Percentiles rank a stretch among this genome's conserved stretches.
Evolutionary conservation across 2,888 invertebrate genomes (phyloP).

Genomic region (Lasioglossum morio): DNA sequence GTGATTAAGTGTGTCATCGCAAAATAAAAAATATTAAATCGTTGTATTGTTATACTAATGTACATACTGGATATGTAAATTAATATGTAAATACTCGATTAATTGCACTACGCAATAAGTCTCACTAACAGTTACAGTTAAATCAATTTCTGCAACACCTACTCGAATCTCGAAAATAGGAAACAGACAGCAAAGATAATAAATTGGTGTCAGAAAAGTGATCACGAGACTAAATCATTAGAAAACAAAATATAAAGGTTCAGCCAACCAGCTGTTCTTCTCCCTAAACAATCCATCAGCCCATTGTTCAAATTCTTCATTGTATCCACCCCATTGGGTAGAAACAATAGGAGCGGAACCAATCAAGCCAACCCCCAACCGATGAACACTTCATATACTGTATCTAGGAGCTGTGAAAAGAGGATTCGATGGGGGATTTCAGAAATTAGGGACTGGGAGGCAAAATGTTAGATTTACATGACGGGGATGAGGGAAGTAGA

Average conservation of each 20-base stretch:
- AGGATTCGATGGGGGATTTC: not conserved
- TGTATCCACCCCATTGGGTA: not conserved
- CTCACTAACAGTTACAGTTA: not conserved
- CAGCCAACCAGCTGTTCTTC: not conserved
- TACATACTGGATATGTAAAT: too few relatives aligned
- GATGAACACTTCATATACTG: not conserved
- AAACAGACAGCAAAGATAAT: not conserved
- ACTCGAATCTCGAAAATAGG: not conserved
- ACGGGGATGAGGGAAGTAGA: not conserved
- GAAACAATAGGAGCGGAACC: not conserved
- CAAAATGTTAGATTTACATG: not conserved
- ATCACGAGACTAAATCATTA: not conserved
- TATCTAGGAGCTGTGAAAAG: not conserved
- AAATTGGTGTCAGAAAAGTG: not conserved
- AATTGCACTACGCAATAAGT: not conserved
- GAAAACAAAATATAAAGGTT: not conserved
- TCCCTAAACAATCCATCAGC: conserved; percentile 2
- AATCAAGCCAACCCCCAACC: not conserved
- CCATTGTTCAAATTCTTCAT: not conserved
- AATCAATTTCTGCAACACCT: not conserved
- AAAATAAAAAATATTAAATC: not conserved
- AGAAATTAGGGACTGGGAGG: not conserved
- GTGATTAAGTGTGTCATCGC: not conserved
- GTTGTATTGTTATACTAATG: not conserved
- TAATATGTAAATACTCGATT: not conserved